Percentiles rank a stretch among this genome's conserved stretches.
Evolutionary conservation across 2,113 vertebrate genomes (phyloP).

Genomic region (Anguilla japonica): DNA sequence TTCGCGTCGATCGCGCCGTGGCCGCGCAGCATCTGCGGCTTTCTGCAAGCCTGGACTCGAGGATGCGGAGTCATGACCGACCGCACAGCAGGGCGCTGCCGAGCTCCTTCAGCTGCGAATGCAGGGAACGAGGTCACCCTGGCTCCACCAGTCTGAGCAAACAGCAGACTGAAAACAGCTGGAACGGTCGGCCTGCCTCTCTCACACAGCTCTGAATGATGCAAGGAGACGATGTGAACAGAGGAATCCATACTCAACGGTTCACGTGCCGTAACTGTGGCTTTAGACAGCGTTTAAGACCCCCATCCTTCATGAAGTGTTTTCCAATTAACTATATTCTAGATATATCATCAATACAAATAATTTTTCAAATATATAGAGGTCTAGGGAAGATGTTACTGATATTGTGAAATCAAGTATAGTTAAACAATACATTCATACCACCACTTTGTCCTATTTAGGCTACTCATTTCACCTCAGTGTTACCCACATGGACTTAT

Average conservation of each 20-base stretch:
- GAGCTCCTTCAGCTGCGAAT: not conserved
- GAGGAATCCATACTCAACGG: not conserved
- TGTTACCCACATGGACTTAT: too few relatives aligned
- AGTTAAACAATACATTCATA: not conserved
- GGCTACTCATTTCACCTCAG: not conserved
- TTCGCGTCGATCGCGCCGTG: not conserved
- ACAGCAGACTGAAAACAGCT: not conserved
- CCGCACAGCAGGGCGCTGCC: not conserved
- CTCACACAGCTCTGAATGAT: not conserved
- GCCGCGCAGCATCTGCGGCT: not conserved
- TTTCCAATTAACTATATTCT: too few relatives aligned
- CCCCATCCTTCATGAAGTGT: not conserved
- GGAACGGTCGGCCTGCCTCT: not conserved
- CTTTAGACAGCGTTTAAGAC: too few relatives aligned
- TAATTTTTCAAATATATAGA: not conserved
- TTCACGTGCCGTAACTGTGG: not conserved
- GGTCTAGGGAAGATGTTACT: not conserved
- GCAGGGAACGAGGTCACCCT: not conserved
- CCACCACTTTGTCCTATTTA: not conserved
- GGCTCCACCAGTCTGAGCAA: not conserved
- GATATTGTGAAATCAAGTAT: not conserved
- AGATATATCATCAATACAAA: too few relatives aligned
- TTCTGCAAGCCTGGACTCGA: not conserved
- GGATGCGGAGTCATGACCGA: not conserved
- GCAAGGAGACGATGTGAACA: not conserved